Percentiles rank a stretch among this genome's conserved stretches.
Evolutionary conservation across 1,140 invertebrate species (phyloP).

Genomic region (Ganaspis sp.): DNA sequence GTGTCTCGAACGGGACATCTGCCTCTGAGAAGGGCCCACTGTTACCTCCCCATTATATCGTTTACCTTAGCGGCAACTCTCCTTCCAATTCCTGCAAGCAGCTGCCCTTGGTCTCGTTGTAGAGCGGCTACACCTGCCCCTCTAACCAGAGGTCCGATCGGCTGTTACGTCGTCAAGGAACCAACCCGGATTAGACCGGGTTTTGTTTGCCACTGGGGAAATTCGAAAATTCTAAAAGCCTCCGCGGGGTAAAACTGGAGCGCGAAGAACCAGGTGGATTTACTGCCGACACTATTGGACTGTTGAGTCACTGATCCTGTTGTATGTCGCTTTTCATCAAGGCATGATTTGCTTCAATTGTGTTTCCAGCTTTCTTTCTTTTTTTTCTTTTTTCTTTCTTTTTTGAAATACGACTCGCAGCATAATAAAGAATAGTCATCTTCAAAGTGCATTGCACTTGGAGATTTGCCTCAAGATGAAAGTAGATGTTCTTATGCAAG

Average conservation of each 20-base stretch:
- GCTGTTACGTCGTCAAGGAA: conserved; percentile 44
- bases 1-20: conserved; percentile 71
- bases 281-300: not conserved
- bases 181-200: conserved; percentile 42
- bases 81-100: conserved; percentile 43
- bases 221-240: conserved; percentile 33
- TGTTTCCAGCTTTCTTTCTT: not conserved
- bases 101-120: conserved; percentile 50
- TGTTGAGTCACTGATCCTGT: conserved; percentile 2
- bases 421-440: too few relatives aligned
- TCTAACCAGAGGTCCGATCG: conserved; percentile 45
- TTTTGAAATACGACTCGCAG: not conserved
- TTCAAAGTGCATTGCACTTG: too few relatives aligned
- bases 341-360: not conserved
- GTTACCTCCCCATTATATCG: conserved; percentile 68
- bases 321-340: not conserved
- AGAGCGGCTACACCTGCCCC: conserved; percentile 65
- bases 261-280: conserved; percentile 37
- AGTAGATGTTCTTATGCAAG: too few relatives aligned
- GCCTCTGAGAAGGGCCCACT: conserved; percentile 70
- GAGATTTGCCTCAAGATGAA: too few relatives aligned
- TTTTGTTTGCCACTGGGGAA: conserved; percentile 37
- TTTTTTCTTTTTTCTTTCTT: not conserved
- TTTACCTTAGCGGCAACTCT: conserved; percentile 63
- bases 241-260: conserved; percentile 39